Evolutionary conservation across 1,140 invertebrate genomes (phyloP), one percentile per base, ranked within the genome.

Genomic region (Diuraphis noxia): DNA sequence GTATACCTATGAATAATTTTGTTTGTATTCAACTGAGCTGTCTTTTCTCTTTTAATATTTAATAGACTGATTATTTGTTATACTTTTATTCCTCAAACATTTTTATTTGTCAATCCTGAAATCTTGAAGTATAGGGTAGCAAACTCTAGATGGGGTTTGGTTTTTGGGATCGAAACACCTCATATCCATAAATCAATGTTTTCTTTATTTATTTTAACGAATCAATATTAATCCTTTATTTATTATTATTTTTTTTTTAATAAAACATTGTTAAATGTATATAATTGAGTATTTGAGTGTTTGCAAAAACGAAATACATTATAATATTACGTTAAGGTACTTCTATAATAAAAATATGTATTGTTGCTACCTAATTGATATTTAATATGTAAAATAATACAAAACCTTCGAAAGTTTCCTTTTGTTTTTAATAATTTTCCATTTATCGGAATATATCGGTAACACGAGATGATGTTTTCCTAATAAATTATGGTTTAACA

Each of bases 121-220:
- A 21, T 49, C 23, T 23, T 49, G 4, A n/a, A 72, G 0, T 72
- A 23, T 72, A n/a, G 5, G 30, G 30, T 1, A 13, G n/a, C 4
- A 13, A n/a, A n/a, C 30, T 1, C 4, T n/a, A 5, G n/a, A 5
- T 13, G 34, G 5, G n/a, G 13, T 0, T n/a, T 17, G 9, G 4
- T 6, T n/a, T 72, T 72, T 72, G 3, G n/a, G n/a, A n/a, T 17
- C 30, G 6, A 72, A 72, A 63, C 30, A 56, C 52, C 2, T 30
- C 52, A n/a, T 5, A 13, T 30, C 5, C 10, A 30, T n/a, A 63
- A 0, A 63, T 63, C 4, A 63, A 72, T 34, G 30, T 13, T 6
- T n/a, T 63, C 34, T 56, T 30, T 63, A n/a, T n/a, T 19, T 63
- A 63, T n/a, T 49, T 6, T n/a, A 72, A 17, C n/a, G 30, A 72